phyloP scores from a whole-genome alignment of 2,888 invertebrate species.

The Magallana nippona region DNA sequence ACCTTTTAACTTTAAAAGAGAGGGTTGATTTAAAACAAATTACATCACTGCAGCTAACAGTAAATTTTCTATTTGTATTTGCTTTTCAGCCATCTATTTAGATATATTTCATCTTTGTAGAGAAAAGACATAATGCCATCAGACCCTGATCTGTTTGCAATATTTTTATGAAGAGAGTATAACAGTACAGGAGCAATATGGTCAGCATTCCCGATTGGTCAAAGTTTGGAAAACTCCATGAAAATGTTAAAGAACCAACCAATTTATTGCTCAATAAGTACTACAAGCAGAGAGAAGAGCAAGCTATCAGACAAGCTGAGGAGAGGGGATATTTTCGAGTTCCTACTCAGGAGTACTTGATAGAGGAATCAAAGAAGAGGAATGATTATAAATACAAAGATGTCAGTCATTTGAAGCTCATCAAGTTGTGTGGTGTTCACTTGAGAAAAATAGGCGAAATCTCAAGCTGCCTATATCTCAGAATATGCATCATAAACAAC shows the following conservation, averaged over 20 bases:
- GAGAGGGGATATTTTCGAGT: slow-evolving; percentile 72
- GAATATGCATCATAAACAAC: slow-evolving; percentile 74
- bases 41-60: no score
- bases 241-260: slow-evolving; percentile 56
- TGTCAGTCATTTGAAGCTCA: slow-evolving; percentile 63
- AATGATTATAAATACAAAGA: slow-evolving; percentile 62
- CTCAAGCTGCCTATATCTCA: slow-evolving; percentile 70
- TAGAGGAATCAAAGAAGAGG: slow-evolving; percentile 60
- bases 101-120: no score
- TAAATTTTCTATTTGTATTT: no score
- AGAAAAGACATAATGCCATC: no score
- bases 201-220: slow-evolving; percentile 78
- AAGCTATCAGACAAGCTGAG: slow-evolving; percentile 74
- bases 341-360: slow-evolving; percentile 67
- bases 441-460: slow-evolving; percentile 75
- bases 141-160: background rate
- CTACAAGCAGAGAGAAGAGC: slow-evolving; percentile 71
- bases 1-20: no score
- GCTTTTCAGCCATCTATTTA: no score
- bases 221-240: slow-evolving; percentile 69
- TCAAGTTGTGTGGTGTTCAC: slow-evolving; percentile 70
- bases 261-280: slow-evolving; percentile 65
- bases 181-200: slow-evolving; percentile 61
- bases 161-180: slow-evolving; percentile 6
- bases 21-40: no score